Evolutionary conservation across 2,888 invertebrate genomes (phyloP), one percentile per base, ranked within the genome.

Genomic region (Lacanobia oleracea): DNA sequence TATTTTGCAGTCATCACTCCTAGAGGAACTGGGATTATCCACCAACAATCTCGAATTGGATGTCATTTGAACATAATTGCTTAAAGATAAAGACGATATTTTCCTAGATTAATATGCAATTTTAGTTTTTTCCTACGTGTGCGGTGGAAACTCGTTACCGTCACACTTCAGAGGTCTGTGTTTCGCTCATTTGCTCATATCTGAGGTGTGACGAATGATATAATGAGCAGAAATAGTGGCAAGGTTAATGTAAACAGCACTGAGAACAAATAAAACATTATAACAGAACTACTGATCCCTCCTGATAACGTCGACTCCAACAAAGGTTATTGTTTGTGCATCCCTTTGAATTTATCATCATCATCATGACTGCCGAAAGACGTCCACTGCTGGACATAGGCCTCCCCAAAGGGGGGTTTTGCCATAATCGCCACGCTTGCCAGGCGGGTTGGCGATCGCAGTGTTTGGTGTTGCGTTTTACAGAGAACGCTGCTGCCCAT

Each of bases 201-300:
- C 67, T 78, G 75, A 78, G 75, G 67, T 81, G 78, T 81, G 79
- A 81, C 80, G 80, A 81, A 68, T 78, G 82, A 75, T 78, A 78
- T 81, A 82, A 80, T 62, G 62, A 66, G 60, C 63, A 64, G 21
- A 77, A 69, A 69, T 68, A 73, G 59, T 45, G 48, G 54, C 81
- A 81, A 81, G 79, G 81, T 81, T 77, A 79, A 81, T 63, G 48
- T 67, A 60, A 67, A 43, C 27, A 59, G 40, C 43, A 72, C 60
- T 64, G 54, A 63, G 79, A 66, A 78, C 51, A 70, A 75, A 70
- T 66, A 66, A 69, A 78, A 53, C 27, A 23, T 43, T 50, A 51
- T 48, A 70, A 63, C 40, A 48, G 40, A 75, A 48, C 33, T 21
- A 21, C 12, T 64, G 63, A 77, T 64, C 18, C 5, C 6, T 68